These are phyloP conservation scores for Bufotes viridis DNA, from an alignment of 2,797 vertebrate genomes.

Conservation along the genomic window DNA sequence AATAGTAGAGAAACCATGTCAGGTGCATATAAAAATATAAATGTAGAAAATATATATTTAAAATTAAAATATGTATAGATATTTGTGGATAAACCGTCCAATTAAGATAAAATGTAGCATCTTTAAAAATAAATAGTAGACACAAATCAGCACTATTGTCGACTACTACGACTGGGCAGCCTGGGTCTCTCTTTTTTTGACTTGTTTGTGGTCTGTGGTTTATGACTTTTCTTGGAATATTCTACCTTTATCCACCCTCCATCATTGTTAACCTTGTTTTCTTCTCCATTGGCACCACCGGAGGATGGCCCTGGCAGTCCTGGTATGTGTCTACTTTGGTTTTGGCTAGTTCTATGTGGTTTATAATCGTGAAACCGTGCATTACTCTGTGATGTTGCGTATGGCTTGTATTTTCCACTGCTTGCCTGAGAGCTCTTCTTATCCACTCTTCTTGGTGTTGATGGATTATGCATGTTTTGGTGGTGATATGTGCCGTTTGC, in stretches of 20 bases:
- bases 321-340: constrained; percentile 75
- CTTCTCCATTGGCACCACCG: constrained; percentile 74
- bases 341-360: constrained; percentile 60
- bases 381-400: constrained; percentile 40
- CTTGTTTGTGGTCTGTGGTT: constrained; percentile 79
- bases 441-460: constrained; percentile 67
- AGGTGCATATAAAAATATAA: constrained; percentile 37
- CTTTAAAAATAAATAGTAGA: constrained; percentile 48
- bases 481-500: constrained; percentile 68
- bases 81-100: constrained; percentile 16
- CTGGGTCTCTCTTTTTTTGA: constrained; percentile 79
- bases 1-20: background rate
- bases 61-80: background rate
- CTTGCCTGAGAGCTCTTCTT: constrained; percentile 69
- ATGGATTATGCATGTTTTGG: constrained; percentile 72
- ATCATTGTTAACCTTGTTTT: constrained; percentile 77
- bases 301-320: constrained; percentile 80
- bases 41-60: constrained; percentile 39
- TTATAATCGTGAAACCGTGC: constrained; percentile 63
- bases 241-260: constrained; percentile 95
- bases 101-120: constrained; percentile 45
- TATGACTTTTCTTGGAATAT: constrained; percentile 81
- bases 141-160: constrained; percentile 68
- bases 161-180: constrained; percentile 78
- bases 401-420: constrained; percentile 64